Percentiles rank a stretch among this genome's conserved stretches.
phyloP scores from a whole-genome alignment of 2,113 vertebrate genomes.

The Eretmochelys imbricata region DNA sequence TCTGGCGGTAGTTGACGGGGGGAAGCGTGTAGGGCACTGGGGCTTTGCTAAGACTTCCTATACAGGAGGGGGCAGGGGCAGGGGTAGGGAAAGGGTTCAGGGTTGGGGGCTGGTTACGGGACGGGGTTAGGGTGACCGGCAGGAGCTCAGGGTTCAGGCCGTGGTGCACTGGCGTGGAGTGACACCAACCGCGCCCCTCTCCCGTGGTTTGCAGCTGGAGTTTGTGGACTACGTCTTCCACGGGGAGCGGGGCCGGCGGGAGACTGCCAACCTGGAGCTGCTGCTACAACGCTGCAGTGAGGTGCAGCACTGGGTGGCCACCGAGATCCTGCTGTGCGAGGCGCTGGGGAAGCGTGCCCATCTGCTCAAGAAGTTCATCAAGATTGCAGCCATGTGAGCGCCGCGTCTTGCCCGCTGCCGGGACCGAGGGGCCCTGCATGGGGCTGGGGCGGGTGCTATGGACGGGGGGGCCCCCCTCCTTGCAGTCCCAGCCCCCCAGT shows the following conservation, averaged over 20 bases:
- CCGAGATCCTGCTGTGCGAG: conserved; percentile 95
- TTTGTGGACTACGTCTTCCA: conserved; percentile 97
- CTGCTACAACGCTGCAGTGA: conserved; percentile 97
- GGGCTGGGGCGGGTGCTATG: not conserved
- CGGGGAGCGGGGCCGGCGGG: conserved; percentile 92
- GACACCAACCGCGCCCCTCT: too few species aligned
- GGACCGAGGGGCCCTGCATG: not conserved
- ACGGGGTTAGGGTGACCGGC: too few species aligned
- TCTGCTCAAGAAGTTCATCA: conserved; percentile 97
- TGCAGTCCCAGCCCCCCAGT: too few species aligned
- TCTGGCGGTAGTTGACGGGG: not conserved
- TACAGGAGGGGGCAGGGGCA: not conserved
- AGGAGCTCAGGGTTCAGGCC: too few species aligned
- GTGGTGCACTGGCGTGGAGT: rapidly evolving
- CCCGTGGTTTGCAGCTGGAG: conserved; percentile 84
- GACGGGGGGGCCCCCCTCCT: too few species aligned
- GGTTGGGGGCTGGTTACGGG: rapidly evolving
- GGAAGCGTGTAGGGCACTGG: not conserved
- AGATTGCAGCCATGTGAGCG: conserved; percentile 94
- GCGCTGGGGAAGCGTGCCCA: conserved; percentile 90
- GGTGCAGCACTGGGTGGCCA: conserved; percentile 97
- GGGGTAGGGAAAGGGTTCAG: not conserved
- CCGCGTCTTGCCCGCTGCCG: rapidly evolving
- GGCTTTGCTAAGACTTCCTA: not conserved
- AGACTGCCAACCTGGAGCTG: conserved; percentile 96